Evolutionary conservation across 2,888 invertebrate species (phyloP).

Genomic region (Microplitis deprimator): DNA sequence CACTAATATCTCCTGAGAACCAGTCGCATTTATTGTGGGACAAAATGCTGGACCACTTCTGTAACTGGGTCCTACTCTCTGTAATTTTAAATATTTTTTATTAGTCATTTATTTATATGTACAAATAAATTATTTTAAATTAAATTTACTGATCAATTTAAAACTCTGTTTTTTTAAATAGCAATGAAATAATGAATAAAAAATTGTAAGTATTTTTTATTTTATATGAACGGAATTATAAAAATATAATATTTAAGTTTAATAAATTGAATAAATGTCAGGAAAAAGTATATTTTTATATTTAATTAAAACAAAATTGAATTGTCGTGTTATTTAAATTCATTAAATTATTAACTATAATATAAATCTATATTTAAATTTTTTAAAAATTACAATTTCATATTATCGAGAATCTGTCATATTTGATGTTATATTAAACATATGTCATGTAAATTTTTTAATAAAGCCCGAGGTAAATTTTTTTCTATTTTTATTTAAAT

Average conservation of each 20-base stretch:
- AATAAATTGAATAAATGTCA: neutral
- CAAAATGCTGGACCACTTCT: conserved; percentile 95
- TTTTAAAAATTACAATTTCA: neutral
- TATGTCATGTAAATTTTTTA: neutral
- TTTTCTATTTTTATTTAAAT: neutral
- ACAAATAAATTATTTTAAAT: too few species aligned
- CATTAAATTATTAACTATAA: neutral
- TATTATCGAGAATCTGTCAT: neutral
- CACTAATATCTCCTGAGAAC: conserved; percentile 90
- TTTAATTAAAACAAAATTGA: neutral
- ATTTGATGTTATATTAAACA: neutral
- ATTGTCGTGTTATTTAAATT: neutral
- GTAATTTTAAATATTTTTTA: conserved; percentile 48
- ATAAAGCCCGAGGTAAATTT: neutral
- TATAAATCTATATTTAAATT: neutral
- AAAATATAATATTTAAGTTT: neutral
- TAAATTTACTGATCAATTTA: too few species aligned
- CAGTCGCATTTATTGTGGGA: conserved; percentile 93
- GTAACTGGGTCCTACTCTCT: conserved; percentile 93
- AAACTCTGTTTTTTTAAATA: too few species aligned
- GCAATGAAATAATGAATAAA: neutral
- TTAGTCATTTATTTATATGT: too few species aligned
- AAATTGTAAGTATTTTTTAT: neutral
- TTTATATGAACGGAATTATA: neutral
- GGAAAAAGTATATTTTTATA: neutral